Base-by-base conservation (phyloP, 1,140 invertebrate genomes). In the Xylocopa sonorina region DNA sequence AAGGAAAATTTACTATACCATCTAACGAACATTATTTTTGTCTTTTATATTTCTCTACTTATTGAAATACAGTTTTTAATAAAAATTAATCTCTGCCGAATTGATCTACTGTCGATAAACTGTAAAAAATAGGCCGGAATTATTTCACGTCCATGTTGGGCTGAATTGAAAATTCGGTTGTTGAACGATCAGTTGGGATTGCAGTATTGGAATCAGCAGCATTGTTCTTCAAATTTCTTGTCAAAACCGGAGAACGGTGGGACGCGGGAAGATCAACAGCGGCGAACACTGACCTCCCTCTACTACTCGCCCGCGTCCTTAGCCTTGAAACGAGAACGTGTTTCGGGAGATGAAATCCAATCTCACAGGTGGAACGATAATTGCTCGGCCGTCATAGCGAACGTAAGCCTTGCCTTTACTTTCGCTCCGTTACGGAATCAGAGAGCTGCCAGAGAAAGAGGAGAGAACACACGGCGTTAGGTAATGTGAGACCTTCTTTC, bases 261-360 rank as follows among this genome's bases (percentile, higher is more conserved):
- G 24, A 43, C 55, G 53, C 16, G 43, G 38, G 51, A 69, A 69
- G 27, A 81, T 71, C 48, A 29, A 71, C 55, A 43, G 2, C 51
- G 55, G 29, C 58, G 76, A 78, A 78, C 76, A 78, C 76, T 78
- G 76, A 78, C 76, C 76, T 78, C 76, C 68, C 76, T 78, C 68
- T 78, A 78, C 76, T 72, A 68, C 57, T 78, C 43, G 57, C 0
- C 7, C 53, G 68, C 73, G 76, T 78, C 76, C 76, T 78, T 78
- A 68, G 68, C 76, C 76, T 78, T 78, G 76, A 78, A 78, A 78
- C 57, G 57, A 78, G 48, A 78, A 78, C 76, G 76, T 78, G 76
- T 78, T 78, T 78, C 76, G 76, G 58, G 76, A 78, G 76, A 78
- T 78, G 76, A 78, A 78, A 72, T 63, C 58, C 76, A 78, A 73